These are phyloP conservation scores for Clusia tigrina DNA, from an alignment of 2,888 invertebrate genomes.

Conservation along the genomic window DNA sequence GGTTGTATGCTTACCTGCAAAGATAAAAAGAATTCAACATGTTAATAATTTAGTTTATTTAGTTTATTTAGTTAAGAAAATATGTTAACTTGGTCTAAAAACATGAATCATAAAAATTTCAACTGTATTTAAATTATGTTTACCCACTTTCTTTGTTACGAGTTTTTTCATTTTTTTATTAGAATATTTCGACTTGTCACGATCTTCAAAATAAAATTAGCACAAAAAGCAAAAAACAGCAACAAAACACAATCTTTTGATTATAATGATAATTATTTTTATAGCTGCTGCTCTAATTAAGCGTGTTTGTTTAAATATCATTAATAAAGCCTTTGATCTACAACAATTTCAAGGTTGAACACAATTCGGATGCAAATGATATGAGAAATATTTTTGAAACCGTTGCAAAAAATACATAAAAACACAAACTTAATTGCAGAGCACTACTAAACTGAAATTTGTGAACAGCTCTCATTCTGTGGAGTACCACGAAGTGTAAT, in stretches of 20 bases:
- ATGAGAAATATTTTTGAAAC: no score
- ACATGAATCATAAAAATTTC: neutral
- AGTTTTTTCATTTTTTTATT: no score
- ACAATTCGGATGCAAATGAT: no score
- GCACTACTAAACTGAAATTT: no score
- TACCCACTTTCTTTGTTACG: no score
- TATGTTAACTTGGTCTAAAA: neutral
- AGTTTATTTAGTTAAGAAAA: neutral
- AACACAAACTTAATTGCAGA: no score
- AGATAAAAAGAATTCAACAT: conserved; percentile 5
- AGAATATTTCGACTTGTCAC: no score
- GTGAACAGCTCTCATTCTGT: no score
- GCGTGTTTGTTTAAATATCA: neutral
- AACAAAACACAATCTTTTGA: neutral
- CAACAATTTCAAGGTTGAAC: neutral
- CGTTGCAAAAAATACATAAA: no score
- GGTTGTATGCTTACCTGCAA: conserved; percentile 22
- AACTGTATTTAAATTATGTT: no score
- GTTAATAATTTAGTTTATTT: conserved; percentile 8
- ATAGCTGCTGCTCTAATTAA: neutral
- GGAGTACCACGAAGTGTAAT: no score
- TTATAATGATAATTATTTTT: neutral
- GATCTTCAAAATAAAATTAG: neutral
- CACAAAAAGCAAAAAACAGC: neutral
- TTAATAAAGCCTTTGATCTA: neutral